Base-by-base conservation (phyloP, 2,113 vertebrate species). In the Tretioscincus oriximinensis region DNA sequence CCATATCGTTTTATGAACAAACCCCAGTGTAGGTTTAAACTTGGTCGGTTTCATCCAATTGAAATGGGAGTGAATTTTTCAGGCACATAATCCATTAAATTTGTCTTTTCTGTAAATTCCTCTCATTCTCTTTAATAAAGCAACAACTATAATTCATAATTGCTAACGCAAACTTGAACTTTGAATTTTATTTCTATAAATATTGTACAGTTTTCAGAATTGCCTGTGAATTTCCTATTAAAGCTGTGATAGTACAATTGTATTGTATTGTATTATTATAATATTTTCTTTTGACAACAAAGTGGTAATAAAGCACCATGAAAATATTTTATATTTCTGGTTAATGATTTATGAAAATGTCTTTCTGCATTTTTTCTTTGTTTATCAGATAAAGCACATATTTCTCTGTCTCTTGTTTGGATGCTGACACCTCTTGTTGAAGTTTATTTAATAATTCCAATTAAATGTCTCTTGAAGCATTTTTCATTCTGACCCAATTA, bases 401-500 rank as follows among this genome's bases (percentile, higher is more conserved):
- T 10, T 29, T 65, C 49, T 9, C 24, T 45, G 60, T 78, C 67
- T 18, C 47, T 66, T 5, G 22, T 58, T 66, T 21, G 47, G 20
- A 51, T 68, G 49, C 14, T 78, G 63, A 18, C 16, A 29, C 31
- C 66, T 73, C 20, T 47, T 58, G 31, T n/a, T 67, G 63, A 78
- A 67, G 26, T 73, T 67, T 83, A 63, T 5, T 24, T 24, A 67
- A 68, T 20, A 74, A 78, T 68, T 35, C 63, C 70, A 78, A 78
- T 83, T 83, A 67, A 78, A 60, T 74, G n/a, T 69, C 41, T 31
- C 26, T 74, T 45, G 10, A 49, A 78, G n/a, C 63, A 68, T 49
- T 79, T 77, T 74, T 74, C 64, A 73, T 47, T 83, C 35, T 74
- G 60, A 49, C 35, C 49, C 22, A 79, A 49, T 79, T 72, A 68